Evolutionary conservation across 2,888 invertebrate genomes (phyloP).

Genomic region (Cosmia pyralina): DNA sequence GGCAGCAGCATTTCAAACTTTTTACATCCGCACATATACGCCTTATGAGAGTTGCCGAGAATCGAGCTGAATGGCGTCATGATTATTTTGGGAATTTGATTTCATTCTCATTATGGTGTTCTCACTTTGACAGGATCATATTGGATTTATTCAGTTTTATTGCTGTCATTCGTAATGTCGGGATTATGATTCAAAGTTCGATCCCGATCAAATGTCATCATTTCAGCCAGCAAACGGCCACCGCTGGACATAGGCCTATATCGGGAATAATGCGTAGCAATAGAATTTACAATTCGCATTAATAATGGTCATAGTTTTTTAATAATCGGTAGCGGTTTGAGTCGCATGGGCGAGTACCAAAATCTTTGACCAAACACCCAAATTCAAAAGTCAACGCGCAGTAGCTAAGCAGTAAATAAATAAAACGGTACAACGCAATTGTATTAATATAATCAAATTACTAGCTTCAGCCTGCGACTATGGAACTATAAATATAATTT

Average conservation of each 20-base stretch:
- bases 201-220: not conserved
- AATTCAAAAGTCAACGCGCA: not conserved
- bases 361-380: not conserved
- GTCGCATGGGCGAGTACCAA: not conserved
- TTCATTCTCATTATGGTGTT: not conserved
- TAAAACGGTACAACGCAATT: not conserved
- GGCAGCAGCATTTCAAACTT: not conserved
- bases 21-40: not conserved
- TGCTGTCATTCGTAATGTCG: not conserved
- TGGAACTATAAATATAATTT: too few relatives aligned
- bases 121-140: not conserved
- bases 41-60: not conserved
- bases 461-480: not conserved
- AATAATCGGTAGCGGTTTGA: not conserved
- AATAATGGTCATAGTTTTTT: not conserved
- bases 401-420: slow-evolving; percentile 4
- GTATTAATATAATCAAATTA: not conserved
- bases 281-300: not conserved
- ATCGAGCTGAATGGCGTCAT: not conserved
- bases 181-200: not conserved
- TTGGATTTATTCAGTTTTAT: not conserved
- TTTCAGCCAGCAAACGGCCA: not conserved
- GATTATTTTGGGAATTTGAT: not conserved
- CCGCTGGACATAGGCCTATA: too few relatives aligned
- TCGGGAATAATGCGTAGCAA: not conserved